These are phyloP conservation scores for Bombus sylvicola DNA, from an alignment of 1,140 invertebrate species.

Conservation along the genomic window DNA sequence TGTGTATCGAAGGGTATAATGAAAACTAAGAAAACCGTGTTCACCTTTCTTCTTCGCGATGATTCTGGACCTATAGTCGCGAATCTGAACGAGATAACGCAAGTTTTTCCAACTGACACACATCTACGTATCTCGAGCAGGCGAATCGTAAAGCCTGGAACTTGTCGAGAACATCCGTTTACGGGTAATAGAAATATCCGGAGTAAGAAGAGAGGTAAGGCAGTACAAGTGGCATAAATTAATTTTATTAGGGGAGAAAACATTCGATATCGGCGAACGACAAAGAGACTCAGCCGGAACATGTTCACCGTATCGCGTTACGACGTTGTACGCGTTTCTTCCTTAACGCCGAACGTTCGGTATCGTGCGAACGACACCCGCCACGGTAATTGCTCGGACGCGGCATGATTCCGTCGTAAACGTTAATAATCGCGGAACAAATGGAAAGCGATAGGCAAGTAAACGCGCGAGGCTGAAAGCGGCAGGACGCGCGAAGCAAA, in stretches of 20 bases:
- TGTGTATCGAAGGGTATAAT: too few species aligned
- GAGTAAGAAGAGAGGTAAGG: background rate
- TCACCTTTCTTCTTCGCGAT: background rate
- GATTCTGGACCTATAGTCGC: background rate
- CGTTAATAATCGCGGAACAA: conserved; percentile 20
- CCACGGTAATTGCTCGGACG: conserved; percentile 5
- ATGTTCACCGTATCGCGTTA: background rate
- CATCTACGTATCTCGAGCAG: background rate
- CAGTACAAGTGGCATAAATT: background rate
- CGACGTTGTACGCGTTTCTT: background rate
- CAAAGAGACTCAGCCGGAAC: background rate
- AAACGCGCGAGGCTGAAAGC: background rate
- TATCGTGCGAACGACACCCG: background rate
- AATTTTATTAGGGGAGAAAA: background rate
- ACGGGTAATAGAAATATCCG: background rate
- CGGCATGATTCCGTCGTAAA: conserved; percentile 1
- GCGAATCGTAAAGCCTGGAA: background rate
- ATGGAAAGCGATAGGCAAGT: background rate
- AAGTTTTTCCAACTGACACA: background rate
- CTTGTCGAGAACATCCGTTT: background rate
- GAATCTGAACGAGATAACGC: background rate
- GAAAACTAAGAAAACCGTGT: too few species aligned
- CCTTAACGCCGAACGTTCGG: background rate
- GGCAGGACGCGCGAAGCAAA: background rate
- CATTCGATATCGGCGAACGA: background rate